Conservation (phyloP, 2,888 invertebrate genomes). For the Drosophila kokeensis region DNA sequence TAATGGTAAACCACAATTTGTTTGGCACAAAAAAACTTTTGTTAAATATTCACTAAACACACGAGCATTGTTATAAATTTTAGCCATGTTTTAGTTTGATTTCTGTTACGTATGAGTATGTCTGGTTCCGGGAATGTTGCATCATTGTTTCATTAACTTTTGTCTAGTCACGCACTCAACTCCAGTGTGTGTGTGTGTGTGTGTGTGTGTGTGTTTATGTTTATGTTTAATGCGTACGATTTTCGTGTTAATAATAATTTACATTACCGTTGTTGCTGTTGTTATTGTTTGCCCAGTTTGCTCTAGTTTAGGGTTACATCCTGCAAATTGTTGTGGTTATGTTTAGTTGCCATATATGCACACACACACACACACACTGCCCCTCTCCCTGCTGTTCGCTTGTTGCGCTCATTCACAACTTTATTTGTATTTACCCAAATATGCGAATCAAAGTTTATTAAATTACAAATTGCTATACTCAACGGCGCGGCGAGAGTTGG, state of each 20-base stretch:
- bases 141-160: neutral
- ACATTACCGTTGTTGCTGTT: constrained; percentile 47
- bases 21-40: neutral
- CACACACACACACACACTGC: neutral
- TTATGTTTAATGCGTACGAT: constrained; percentile 46
- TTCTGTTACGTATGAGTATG: neutral
- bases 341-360: constrained; percentile 5
- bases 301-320: constrained; percentile 16
- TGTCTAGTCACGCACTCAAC: constrained; percentile 6
- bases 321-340: constrained; percentile 11
- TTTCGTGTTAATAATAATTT: constrained; percentile 71
- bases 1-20: neutral
- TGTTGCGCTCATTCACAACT: constrained; percentile 10
- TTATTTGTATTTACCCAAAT: constrained; percentile 60
- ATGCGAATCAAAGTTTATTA: constrained; percentile 69
- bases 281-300: constrained; percentile 23
- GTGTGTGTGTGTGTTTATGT: neutral
- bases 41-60: neutral
- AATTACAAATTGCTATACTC: constrained; percentile 65
- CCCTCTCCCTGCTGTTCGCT: neutral
- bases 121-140: neutral
- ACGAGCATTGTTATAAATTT: neutral
- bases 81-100: neutral
- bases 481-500: constrained; percentile 17
- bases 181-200: neutral